Base-by-base conservation (phyloP, 2,797 vertebrate genomes). In the Valencia hispanica region DNA sequence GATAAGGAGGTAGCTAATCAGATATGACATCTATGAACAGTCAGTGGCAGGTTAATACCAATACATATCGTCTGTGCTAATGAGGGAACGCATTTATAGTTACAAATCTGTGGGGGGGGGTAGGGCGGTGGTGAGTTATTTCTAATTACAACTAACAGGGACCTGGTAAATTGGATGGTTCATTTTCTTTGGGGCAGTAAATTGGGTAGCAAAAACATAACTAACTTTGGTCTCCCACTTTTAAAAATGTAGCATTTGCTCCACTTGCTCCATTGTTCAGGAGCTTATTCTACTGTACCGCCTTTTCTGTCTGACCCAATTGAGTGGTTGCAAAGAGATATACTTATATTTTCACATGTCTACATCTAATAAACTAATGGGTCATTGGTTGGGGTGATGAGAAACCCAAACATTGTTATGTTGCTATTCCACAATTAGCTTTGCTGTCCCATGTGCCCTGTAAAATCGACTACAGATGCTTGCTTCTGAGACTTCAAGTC, bases 321-420 rank as follows among this genome's bases (percentile, higher is more conserved):
- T 6, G 22, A 5, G 20, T 3, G 50, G 50, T 59, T 70, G 22
- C 3, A 70, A 45, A 11, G 8, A 18, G 18, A 36, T 3, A 30
- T 12, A 6, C 32, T 53, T 1, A 1, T 73, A n/a, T 34, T 63
- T 72, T 27, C 20, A 22, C 30, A 43, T 59, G 11, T 39, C 10
- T 74, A 9, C 32, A 30, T 39, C 12, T n/a, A 55, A 25, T 71
- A 30, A 68, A 80, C 79, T 73, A 82, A 63, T 2, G 51, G 73
- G 61, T 80, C 68, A 84, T 76, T 59, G 59, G n/a, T 70, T 1
- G 32, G 74, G 32, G 78, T 83, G 80, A 84, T 89, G 80, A 79
- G 83, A 91, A 93, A 89, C 74, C 72, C 75, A 84, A 88, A 89
- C 70, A 74, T 76, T 87, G 41, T 69, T 87, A 65, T 84, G 81